These are phyloP conservation scores for Oreochromis tanganicae DNA, from an alignment of 2,113 vertebrate species.

Conservation along the genomic window DNA sequence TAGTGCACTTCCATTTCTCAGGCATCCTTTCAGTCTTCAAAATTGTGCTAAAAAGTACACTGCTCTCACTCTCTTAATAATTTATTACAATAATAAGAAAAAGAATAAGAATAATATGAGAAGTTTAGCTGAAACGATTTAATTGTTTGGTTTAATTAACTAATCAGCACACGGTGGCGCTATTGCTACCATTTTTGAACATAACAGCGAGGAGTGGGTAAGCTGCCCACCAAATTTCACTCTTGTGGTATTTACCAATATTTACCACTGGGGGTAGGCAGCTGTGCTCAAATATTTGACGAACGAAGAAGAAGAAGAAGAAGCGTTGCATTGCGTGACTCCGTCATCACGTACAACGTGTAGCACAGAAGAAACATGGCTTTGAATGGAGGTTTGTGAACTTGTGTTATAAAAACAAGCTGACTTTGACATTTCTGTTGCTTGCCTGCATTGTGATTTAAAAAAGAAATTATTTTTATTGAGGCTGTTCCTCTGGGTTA, in stretches of 20 bases:
- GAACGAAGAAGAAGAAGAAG: not conserved
- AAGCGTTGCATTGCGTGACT: accelerated
- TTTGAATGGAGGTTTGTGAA: slow-evolving; percentile 67
- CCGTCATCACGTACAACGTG: slow-evolving; percentile 55
- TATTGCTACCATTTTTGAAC: not conserved
- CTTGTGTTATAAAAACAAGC: not conserved
- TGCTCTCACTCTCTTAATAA: not conserved
- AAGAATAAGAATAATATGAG: not conserved
- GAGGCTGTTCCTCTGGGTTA: not conserved
- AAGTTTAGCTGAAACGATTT: not conserved
- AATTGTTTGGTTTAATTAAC: not conserved
- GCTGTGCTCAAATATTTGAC: not conserved
- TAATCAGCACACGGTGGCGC: not conserved
- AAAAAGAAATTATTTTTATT: accelerated
- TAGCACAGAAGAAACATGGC: slow-evolving; percentile 58
- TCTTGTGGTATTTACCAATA: not conserved
- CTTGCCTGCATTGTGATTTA: accelerated
- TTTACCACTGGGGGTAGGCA: not conserved
- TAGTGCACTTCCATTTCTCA: not conserved
- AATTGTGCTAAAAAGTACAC: not conserved
- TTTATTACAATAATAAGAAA: not conserved
- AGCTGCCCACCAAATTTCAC: not conserved
- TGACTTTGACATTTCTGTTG: not conserved
- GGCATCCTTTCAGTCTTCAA: not conserved
- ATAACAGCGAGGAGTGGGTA: not conserved